Base-by-base conservation (phyloP, 2,797 vertebrate genomes). In the Tolypeutes matacus region DNA sequence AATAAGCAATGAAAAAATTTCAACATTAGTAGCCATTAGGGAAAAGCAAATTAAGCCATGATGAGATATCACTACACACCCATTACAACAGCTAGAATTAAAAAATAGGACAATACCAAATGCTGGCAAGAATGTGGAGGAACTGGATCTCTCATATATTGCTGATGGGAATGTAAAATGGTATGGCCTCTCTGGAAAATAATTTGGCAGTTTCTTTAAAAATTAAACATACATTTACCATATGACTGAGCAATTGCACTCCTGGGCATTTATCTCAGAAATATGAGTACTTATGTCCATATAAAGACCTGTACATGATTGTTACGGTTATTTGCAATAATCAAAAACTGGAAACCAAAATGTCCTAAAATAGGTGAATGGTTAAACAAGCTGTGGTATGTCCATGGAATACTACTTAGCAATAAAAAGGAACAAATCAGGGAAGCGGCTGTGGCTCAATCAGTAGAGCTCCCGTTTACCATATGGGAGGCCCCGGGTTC, bases 31-130 rank as follows among this genome's bases (percentile, higher is more conserved):
- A 84, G 69, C 51, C 77, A 88, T 75, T 95, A 93, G 2, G 17
- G 17, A 96, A 95, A 82, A 82, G 36, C 34, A 96, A 91, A 89
- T 76, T 75, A 91, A 81, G 53, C 20, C 56, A 93, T 75, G 25
- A 86, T 76, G 39, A 69, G 34, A 13, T 60, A 90, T 42, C 53
- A 78, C 20, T 78, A 58, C 8, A 85, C 1, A 90, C 53, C 51
- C 86, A 86, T 23, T 83, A 94, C 14, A 92, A 86, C 17, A 78
- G 36, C 25, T 90, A 89, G 88, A 86, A 90, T 82, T 77, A 82
- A 93, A 94, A 84, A 56, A 34, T 89, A 76, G 13, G 64, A 72
- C 10, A 80, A 78, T 51, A 78, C 36, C 34, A 93, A 95, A 67
- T 56, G 42, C 39, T 87, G 64, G 34, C 18, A 9, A 91, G 36